Conservation (phyloP, 92 coral and sea anemone genomes). For the Bergia sp. region DNA sequence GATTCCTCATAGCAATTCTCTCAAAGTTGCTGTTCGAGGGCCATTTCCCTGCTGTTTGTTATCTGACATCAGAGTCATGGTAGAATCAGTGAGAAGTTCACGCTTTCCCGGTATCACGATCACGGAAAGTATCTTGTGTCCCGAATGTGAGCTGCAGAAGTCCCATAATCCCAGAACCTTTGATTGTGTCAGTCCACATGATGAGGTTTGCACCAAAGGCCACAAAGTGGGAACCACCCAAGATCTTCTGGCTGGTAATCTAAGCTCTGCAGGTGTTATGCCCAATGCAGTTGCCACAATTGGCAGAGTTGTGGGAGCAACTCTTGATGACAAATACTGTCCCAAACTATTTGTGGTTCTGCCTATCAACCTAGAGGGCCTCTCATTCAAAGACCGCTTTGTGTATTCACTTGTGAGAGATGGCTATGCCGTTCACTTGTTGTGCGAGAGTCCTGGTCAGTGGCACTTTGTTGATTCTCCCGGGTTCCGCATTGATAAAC, state of each 20-base stretch:
- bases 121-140: slow-evolving; percentile 38
- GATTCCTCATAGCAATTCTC: slow-evolving; percentile 47
- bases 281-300: neutral
- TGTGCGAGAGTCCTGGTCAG: slow-evolving; percentile 50
- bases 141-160: slow-evolving; percentile 49
- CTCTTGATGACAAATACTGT: slow-evolving; percentile 39
- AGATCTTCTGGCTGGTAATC: slow-evolving; percentile 18
- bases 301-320: slow-evolving; percentile 33
- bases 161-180: slow-evolving; percentile 24
- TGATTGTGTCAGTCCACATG: neutral
- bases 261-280: neutral
- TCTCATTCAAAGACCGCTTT: slow-evolving; percentile 44
- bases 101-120: slow-evolving; percentile 39
- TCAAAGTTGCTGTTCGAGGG: slow-evolving; percentile 47
- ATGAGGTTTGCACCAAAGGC: slow-evolving; percentile 44
- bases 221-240: slow-evolving; percentile 30
- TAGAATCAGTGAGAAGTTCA: slow-evolving; percentile 20
- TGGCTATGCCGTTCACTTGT: slow-evolving; percentile 56
- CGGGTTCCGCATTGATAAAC: slow-evolving; percentile 55
- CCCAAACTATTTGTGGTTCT: slow-evolving; percentile 53
- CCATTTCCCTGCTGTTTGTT: slow-evolving; percentile 46
- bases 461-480: slow-evolving; percentile 58
- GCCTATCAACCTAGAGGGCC: slow-evolving; percentile 47
- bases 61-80: slow-evolving; percentile 30
- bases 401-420: slow-evolving; percentile 48